Conservation (phyloP, 2,888 invertebrate species). For the Unio pictorum region DNA sequence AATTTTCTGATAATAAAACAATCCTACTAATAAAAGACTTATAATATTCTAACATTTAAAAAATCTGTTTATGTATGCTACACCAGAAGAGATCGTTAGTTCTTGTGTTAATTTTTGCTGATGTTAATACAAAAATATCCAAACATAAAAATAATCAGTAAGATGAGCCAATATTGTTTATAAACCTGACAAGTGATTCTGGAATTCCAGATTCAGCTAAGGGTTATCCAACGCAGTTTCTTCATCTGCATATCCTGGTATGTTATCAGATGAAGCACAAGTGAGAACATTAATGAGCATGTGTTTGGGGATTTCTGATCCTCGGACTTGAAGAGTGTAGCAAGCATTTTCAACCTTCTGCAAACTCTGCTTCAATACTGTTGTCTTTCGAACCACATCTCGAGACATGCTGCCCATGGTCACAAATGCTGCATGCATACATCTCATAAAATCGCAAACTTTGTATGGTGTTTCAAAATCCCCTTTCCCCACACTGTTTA, state of each 20-base stretch:
- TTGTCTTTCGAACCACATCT: conserved; percentile 82
- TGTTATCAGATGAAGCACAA: conserved; percentile 7
- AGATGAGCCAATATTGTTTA: no score
- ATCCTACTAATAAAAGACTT: no score
- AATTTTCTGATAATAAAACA: no score
- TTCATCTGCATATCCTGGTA: conserved; percentile 22
- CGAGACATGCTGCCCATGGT: conserved; percentile 75
- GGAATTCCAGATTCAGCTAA: neutral
- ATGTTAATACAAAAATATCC: no score
- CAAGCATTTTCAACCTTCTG: conserved; percentile 88
- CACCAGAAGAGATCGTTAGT: no score
- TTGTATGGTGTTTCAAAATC: conserved; percentile 70
- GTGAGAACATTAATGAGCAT: conserved; percentile 76
- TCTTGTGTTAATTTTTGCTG: no score
- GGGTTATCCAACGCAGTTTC: conserved; percentile 12
- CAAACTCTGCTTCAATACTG: conserved; percentile 82
- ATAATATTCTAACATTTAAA: no score
- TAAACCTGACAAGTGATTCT: neutral
- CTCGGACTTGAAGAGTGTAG: conserved; percentile 84
- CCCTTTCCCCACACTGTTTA: conserved; percentile 82
- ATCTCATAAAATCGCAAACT: conserved; percentile 80
- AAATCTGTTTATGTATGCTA: no score
- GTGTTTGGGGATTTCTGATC: conserved; percentile 84
- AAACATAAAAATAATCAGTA: no score
- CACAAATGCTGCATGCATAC: conserved; percentile 74